Base-by-base conservation (phyloP, 2,113 vertebrate genomes). In the Lepidothrix coronata region DNA sequence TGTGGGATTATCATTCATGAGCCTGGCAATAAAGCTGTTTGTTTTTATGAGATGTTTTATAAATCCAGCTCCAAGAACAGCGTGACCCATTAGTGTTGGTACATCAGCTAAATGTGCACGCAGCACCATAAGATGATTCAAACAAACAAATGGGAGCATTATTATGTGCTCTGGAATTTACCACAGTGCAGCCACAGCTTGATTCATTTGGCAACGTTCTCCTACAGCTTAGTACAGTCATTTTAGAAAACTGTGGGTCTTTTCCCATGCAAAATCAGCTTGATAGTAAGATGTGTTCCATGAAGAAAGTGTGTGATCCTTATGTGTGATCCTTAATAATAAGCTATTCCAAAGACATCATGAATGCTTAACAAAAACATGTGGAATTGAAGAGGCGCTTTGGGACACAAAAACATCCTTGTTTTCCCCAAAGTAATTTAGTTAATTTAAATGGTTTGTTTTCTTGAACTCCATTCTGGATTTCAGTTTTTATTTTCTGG, bases 91-190 rank as follows among this genome's bases (percentile, higher is more conserved):
- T 97, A 91, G 68, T 68, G 59, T 78, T 94, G 91, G 85, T 86
- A 28, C 65, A 91, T 96, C 95, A 97, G 58, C 66, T 96, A 81
- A 97, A 94, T 78, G 91, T 79, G 91, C 66, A 0, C 71, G 54
- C 44, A 65, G 52, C 62, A 85, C 88, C 84, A 31, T 33, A 41
- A 91, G 95, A 93, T 73, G 77, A 91, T 73, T 88, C 85, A 58
- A 92, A 73, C 59, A 95, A 96, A 95, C 84, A 96, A 95, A 85
- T 93, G 66, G 51, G 77, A 91, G 52, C 62, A 23, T 96, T 89
- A 74, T 89, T 67, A n/a, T 44, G 19, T 77, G 51, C 58, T 94
- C 58, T 95, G 83, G 84, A 95, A 90, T 95, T 77, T 14, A 41
- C 49, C 63, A 46, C 55, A 79, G 72, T 3, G 25, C 52, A 71